phyloP scores from a whole-genome alignment of 2,888 invertebrate species.

The Lepas anatifera region DNA sequence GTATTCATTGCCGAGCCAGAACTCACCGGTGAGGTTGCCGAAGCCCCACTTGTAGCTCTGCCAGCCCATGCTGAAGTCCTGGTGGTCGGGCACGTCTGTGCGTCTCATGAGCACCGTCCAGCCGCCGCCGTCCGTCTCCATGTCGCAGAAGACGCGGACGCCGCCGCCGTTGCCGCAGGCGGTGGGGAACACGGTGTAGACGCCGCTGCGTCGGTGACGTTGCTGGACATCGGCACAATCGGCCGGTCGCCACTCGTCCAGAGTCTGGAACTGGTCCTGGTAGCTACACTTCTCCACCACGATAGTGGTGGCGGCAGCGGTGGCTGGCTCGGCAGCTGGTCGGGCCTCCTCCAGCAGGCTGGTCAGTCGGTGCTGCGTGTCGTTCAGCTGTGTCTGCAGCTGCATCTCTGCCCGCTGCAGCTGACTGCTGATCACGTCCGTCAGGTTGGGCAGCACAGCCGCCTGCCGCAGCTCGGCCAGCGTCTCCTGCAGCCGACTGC shows the following conservation, averaged over 20 bases:
- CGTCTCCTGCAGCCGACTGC: background rate
- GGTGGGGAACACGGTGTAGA: background rate
- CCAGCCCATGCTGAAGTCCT: slow-evolving; percentile 86
- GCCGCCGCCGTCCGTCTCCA: too few relatives aligned
- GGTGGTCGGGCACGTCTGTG: slow-evolving; percentile 73
- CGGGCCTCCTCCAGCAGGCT: background rate
- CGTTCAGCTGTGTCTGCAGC: background rate
- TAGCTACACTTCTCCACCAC: background rate
- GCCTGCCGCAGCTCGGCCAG: background rate
- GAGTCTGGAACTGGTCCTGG: background rate
- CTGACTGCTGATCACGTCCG: background rate
- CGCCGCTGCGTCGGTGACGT: background rate
- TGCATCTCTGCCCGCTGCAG: background rate
- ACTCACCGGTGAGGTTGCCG: slow-evolving; percentile 77
- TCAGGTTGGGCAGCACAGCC: background rate
- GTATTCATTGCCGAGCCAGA: slow-evolving; percentile 87
- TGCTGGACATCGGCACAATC: background rate
- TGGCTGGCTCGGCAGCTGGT: background rate
- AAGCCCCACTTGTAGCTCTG: slow-evolving; percentile 85
- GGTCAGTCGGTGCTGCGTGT: background rate
- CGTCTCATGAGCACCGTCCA: slow-evolving; percentile 88
- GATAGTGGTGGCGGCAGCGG: background rate
- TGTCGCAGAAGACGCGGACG: slow-evolving; percentile 62
- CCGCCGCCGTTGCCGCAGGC: slow-evolving; percentile 1
- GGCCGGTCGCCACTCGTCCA: background rate